Evolutionary conservation across 2,888 invertebrate species (phyloP).

Genomic region (Aphidoletes aphidimyza): DNA sequence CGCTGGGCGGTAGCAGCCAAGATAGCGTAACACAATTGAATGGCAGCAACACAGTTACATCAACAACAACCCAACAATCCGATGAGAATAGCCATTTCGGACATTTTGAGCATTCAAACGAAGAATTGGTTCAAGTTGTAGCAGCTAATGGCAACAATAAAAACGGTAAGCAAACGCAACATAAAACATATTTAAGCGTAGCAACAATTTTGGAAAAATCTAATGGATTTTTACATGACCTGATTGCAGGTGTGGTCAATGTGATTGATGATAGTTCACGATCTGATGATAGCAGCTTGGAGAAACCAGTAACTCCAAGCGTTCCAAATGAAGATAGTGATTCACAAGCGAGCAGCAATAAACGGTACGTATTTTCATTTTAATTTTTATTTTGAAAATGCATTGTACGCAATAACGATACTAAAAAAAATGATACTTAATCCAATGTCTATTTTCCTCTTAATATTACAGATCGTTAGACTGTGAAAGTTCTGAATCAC

Average conservation of each 20-base stretch:
- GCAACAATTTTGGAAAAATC: too few species aligned
- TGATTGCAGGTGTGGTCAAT: conserved; percentile 56
- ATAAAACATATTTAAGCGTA: not conserved
- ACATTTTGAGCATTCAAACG: conserved; percentile 71
- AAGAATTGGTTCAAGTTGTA: conserved; percentile 67
- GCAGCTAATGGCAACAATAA: conserved; percentile 60
- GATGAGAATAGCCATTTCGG: conserved; percentile 30
- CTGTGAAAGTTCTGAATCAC: conserved; percentile 60
- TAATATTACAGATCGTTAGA: conserved; percentile 59
- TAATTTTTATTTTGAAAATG: not conserved
- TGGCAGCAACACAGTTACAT: conserved; percentile 59
- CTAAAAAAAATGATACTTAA: too few species aligned
- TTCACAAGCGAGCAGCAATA: conserved; percentile 60
- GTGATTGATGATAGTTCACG: conserved; percentile 72
- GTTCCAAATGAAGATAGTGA: conserved; percentile 60
- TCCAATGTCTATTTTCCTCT: not conserved
- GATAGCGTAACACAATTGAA: conserved; percentile 47
- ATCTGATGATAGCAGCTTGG: conserved; percentile 80
- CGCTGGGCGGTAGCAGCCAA: conserved; percentile 52
- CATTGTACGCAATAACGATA: too few species aligned
- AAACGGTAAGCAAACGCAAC: conserved; percentile 58
- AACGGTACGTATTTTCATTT: conserved; percentile 58
- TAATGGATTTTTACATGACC: not conserved
- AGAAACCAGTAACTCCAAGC: conserved; percentile 72
- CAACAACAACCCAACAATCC: conserved; percentile 53